A percentile compares a stretch with the other conserved stretches of the same genome.
phyloP scores from a whole-genome alignment of 2,113 vertebrate genomes.

The Megatriorchis doriae region DNA sequence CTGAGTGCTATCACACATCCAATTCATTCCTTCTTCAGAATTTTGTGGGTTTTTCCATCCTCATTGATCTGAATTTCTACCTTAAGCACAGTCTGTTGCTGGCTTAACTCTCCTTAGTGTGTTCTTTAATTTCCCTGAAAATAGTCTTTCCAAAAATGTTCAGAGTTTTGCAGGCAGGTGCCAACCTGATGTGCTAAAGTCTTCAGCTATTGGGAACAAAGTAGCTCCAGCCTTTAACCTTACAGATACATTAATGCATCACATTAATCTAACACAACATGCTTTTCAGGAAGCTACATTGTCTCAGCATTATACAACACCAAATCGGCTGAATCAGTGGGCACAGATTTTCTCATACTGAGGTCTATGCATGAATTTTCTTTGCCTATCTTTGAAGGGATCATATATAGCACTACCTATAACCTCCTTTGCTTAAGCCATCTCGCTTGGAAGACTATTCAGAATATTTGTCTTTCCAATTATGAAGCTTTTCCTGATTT shows the following conservation, averaged over 20 bases:
- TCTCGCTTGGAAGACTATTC: not conserved
- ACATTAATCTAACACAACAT: not conserved
- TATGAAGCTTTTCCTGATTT: not conserved
- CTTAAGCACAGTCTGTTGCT: not conserved
- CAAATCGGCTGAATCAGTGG: not conserved
- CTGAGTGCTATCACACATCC: not conserved
- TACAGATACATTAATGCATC: not conserved
- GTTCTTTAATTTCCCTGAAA: not conserved
- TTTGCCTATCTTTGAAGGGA: not conserved
- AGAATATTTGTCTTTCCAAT: not conserved
- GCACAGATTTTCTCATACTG: not conserved
- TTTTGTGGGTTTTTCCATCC: not conserved
- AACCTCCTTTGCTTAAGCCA: not conserved
- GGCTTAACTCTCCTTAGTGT: not conserved
- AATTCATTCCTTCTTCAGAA: not conserved
- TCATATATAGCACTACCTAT: not conserved
- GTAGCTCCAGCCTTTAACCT: not conserved
- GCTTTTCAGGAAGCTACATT: not conserved
- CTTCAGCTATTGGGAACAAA: not conserved
- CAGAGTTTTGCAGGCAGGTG: not conserved
- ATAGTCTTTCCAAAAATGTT: not conserved
- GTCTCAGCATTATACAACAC: not conserved
- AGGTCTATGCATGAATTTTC: not conserved
- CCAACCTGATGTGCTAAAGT: not conserved
- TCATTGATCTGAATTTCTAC: not conserved